Conservation (phyloP, 2,113 vertebrate species). For the Herpailurus yagouaroundi region DNA sequence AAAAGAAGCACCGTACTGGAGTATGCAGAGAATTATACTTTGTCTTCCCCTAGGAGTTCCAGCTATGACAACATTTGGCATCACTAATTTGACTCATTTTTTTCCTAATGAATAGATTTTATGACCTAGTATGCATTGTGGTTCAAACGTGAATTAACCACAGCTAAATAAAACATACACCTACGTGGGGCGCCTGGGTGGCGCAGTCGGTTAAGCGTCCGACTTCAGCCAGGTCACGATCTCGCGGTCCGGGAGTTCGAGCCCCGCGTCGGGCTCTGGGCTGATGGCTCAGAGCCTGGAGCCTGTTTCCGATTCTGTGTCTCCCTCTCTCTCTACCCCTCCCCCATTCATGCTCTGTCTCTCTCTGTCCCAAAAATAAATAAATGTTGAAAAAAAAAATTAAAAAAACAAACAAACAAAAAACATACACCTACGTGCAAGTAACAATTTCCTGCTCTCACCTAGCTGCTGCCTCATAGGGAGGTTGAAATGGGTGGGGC, state of each 20-base stretch:
- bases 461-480: neutral
- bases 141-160: neutral
- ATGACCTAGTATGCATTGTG: neutral
- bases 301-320: too few species aligned
- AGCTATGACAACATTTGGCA: neutral
- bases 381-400: too few species aligned
- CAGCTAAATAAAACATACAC: neutral
- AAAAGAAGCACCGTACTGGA: neutral
- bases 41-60: neutral
- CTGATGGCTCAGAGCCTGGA: too few species aligned
- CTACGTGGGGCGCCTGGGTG: too few species aligned
- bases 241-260: too few species aligned
- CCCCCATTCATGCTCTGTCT: too few species aligned
- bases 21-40: neutral
- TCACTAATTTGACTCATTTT: neutral
- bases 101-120: neutral
- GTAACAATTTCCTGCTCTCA: neutral
- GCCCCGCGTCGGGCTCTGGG: too few species aligned
- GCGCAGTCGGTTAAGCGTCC: too few species aligned
- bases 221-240: too few species aligned
- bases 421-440: fast-evolving
- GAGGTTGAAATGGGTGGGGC: neutral
- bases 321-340: too few species aligned
- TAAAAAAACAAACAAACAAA: too few species aligned
- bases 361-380: too few species aligned